Percentiles rank a stretch among this genome's conserved stretches.
Evolutionary conservation across 2,888 invertebrate species (phyloP).

Genomic region (Zonitis immaculata): DNA sequence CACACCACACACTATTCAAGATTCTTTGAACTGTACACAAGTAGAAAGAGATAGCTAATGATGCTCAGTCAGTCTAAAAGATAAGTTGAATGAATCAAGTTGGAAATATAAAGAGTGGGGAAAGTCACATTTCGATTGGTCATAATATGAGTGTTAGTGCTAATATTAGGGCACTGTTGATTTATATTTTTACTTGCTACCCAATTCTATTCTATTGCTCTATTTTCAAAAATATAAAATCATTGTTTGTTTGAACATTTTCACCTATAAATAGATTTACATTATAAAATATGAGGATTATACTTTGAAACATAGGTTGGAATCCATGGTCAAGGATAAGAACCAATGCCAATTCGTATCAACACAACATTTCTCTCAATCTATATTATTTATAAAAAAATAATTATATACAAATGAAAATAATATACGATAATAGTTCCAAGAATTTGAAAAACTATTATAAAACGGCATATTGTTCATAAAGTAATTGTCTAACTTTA

Average conservation of each 20-base stretch:
- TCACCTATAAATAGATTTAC: too few relatives aligned
- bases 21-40: conserved; percentile 33
- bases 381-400: not conserved
- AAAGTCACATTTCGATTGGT: conserved; percentile 23
- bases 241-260: too few relatives aligned
- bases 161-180: conserved; percentile 11
- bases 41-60: conserved; percentile 38
- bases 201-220: not conserved
- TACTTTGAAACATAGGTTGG: too few relatives aligned
- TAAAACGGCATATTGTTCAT: conserved; percentile 95
- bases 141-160: conserved; percentile 12
- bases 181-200: not conserved
- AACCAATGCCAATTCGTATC: not conserved
- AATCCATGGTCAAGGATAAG: conserved; percentile 16
- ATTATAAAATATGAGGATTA: too few relatives aligned
- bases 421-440: not conserved
- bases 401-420: conserved; percentile 5
- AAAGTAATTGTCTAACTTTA: conserved; percentile 84
- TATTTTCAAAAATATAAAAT: too few relatives aligned
- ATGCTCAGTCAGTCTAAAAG: conserved; percentile 33
- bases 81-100: conserved; percentile 41
- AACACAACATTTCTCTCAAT: not conserved
- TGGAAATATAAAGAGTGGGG: conserved; percentile 27
- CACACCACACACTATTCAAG: conserved; percentile 26
- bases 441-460: conserved; percentile 46